Conservation (phyloP, 2,113 vertebrate species). For the Caranx melampygus region DNA sequence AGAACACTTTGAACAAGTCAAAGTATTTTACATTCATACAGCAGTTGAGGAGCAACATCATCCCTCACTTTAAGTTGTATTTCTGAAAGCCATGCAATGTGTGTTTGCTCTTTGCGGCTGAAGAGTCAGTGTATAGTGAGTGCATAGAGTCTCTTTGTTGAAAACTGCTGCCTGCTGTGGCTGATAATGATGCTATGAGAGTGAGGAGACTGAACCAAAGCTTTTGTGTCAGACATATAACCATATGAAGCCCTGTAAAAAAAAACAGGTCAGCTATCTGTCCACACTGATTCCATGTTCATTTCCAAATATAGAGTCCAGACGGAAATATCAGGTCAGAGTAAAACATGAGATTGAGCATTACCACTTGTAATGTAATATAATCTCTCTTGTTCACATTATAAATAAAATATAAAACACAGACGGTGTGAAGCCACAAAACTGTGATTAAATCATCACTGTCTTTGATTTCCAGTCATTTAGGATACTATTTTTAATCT, state of each 20-base stretch:
- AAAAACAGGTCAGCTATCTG: too few species aligned
- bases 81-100: neutral
- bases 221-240: too few species aligned
- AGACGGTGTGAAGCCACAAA: neutral
- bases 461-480: neutral
- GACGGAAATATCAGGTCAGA: too few species aligned
- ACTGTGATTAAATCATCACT: neutral
- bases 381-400: too few species aligned
- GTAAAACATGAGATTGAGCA: too few species aligned
- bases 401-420: too few species aligned
- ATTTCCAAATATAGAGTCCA: too few species aligned
- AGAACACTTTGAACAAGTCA: neutral
- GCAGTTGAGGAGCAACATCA: neutral
- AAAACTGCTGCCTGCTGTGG: too few species aligned
- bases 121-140: neutral
- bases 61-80: too few species aligned
- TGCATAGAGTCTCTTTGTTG: neutral
- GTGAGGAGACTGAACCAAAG: neutral
- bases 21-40: neutral
- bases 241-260: too few species aligned
- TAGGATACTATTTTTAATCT: neutral
- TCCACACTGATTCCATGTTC: too few species aligned
- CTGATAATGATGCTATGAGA: neutral
- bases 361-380: too few species aligned
- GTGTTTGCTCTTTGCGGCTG: neutral